These are phyloP conservation scores for Chlorops oryzae DNA, from an alignment of 1,140 invertebrate species.

Conservation along the genomic window DNA sequence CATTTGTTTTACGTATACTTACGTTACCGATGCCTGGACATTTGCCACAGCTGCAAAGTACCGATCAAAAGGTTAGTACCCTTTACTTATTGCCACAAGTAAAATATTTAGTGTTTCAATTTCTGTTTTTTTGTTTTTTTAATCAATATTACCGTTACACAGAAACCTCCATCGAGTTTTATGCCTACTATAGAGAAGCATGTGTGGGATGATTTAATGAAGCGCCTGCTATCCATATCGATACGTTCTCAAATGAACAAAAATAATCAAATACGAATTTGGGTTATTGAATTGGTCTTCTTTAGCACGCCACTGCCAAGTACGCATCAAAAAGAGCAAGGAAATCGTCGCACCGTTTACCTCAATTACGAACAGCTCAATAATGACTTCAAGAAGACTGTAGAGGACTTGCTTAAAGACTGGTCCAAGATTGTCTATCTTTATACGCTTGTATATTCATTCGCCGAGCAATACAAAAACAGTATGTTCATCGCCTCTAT, in stretches of 20 bases:
- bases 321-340: slow-evolving; percentile 78
- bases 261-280: slow-evolving; percentile 58
- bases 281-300: slow-evolving; percentile 88
- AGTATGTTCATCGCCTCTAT: slow-evolving; percentile 42
- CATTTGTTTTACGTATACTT: slow-evolving; percentile 73
- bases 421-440: slow-evolving; percentile 88
- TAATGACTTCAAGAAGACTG: slow-evolving; percentile 65
- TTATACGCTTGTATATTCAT: slow-evolving; percentile 75
- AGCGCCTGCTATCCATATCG: slow-evolving; percentile 76
- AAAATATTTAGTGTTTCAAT: background rate
- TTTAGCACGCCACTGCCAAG: slow-evolving; percentile 75
- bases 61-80: slow-evolving; percentile 14
- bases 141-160: too few relatives aligned
- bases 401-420: slow-evolving; percentile 78
- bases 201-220: slow-evolving; percentile 62
- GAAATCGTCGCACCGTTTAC: slow-evolving; percentile 72
- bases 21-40: slow-evolving; percentile 63
- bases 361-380: slow-evolving; percentile 81
- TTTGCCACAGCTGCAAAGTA: slow-evolving; percentile 15
- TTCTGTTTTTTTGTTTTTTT: too few relatives aligned
- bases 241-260: slow-evolving; percentile 72
- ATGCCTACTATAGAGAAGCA: slow-evolving; percentile 47
- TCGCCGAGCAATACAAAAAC: slow-evolving; percentile 63
- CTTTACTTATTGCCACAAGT: too few relatives aligned
- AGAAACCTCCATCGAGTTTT: too few relatives aligned